phyloP scores from a whole-genome alignment of 2,888 invertebrate genomes.

The Listrodromus nycthemerus region DNA sequence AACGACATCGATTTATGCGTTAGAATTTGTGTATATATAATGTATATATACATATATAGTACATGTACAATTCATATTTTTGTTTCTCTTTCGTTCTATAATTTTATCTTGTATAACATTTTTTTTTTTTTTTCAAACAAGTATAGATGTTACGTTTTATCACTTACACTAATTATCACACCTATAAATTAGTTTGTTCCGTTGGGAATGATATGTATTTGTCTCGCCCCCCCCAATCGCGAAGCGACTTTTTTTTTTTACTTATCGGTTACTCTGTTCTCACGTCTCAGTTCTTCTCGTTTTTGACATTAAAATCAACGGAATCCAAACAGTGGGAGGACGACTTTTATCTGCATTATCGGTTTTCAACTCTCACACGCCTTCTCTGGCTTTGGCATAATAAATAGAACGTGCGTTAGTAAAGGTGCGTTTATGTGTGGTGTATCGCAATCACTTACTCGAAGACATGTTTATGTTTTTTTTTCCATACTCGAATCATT shows the following conservation, averaged over 20 bases:
- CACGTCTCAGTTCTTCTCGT: slow-evolving; percentile 7
- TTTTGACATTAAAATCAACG: slow-evolving; percentile 19
- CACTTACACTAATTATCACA: slow-evolving; percentile 75
- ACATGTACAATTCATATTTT: slow-evolving; percentile 68
- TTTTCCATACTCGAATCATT: slow-evolving; percentile 21
- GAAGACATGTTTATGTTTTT: background rate
- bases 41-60: slow-evolving; percentile 71
- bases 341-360: slow-evolving; percentile 36
- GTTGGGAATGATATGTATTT: slow-evolving; percentile 83
- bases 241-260: slow-evolving; percentile 57
- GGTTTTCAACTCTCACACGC: slow-evolving; percentile 6
- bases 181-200: slow-evolving; percentile 80
- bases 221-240: slow-evolving; percentile 71
- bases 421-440: slow-evolving; percentile 58
- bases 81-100: slow-evolving; percentile 63
- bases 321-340: slow-evolving; percentile 7
- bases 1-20: slow-evolving; percentile 57
- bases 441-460: slow-evolving; percentile 1
- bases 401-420: slow-evolving; percentile 67
- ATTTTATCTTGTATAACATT: slow-evolving; percentile 63
- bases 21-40: slow-evolving; percentile 64
- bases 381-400: slow-evolving; percentile 40
- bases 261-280: slow-evolving; percentile 31
- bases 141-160: slow-evolving; percentile 57
- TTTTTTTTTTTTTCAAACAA: slow-evolving; percentile 28